Evolutionary conservation across 2,797 vertebrate genomes (phyloP), one percentile per base, ranked within the genome.

Genomic region (Poliocrania exsul): DNA sequence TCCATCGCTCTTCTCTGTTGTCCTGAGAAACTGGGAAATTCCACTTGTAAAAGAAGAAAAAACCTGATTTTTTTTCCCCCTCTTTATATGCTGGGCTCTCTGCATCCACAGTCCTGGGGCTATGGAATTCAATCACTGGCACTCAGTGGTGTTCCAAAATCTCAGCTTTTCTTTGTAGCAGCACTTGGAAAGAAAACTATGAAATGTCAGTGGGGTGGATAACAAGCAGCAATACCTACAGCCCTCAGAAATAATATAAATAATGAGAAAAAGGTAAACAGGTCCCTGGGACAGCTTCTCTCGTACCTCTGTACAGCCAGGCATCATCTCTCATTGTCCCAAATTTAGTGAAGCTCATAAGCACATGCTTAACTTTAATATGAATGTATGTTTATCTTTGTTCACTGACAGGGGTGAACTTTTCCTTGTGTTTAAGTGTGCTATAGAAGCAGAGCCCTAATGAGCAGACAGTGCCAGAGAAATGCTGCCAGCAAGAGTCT

Each of bases 401-500:
- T 75, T 80, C 57, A 53, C 51, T 93, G 81, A 57, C 3, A 17
- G 49, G 28, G 15, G 62, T 57, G 72, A 92, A 67, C 60, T 66
- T 89, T 73, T 60, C 62, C 77, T 58, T 2, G 11, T 83, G 50
- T 74, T 73, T 74, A 80, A 86, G 67, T 24, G 49, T 74, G 58
- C 74, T 93, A 40, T 61, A 89, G 91, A 96, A 92, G 65, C 70
- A 90, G 78, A 92, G 88, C 71, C 83, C 88, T 95, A 97, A 94
- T 92, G 95, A 95, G 95, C 93, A 90, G 94, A 33, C n/a, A 78
- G 93, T 88, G 94, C 95, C 90, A 92, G 80, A 81, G n/a, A 88
- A 95, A 80, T 24, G 57, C 67, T 95, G 94, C 90, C 96, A 97
- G 86, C 72, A 84, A 77, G 85, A 66, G 44, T 33, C 46, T 93